phyloP scores from a whole-genome alignment of 2,888 invertebrate species.

The Carpatolechia fugitivella region DNA sequence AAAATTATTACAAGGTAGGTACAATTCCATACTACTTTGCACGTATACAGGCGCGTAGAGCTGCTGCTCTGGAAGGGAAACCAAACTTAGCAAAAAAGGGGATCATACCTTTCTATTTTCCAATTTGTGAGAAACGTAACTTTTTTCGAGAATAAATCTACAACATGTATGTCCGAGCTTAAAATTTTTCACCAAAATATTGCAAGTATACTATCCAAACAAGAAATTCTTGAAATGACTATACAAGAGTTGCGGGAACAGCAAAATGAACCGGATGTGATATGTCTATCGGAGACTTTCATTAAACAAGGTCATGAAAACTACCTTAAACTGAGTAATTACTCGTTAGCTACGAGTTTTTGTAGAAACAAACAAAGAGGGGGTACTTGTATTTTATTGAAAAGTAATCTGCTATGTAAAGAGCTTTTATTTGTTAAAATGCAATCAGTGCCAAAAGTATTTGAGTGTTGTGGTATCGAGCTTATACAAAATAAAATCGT shows the following conservation, averaged over 20 bases:
- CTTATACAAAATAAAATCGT: background rate
- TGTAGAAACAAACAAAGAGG: constrained; percentile 17
- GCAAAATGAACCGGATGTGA: constrained; percentile 12
- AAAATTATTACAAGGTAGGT: background rate
- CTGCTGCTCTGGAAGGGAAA: background rate
- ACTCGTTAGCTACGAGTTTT: constrained; percentile 10
- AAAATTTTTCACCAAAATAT: constrained; percentile 20
- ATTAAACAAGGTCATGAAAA: constrained; percentile 8
- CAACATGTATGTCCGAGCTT: background rate
- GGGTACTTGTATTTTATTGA: constrained; percentile 16
- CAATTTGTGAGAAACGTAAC: background rate
- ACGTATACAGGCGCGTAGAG: background rate
- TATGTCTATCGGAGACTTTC: constrained; percentile 20
- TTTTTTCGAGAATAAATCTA: background rate
- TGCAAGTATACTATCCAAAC: constrained; percentile 13
- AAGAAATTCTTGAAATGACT: constrained; percentile 16
- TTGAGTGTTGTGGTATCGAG: constrained; percentile 14
- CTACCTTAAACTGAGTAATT: constrained; percentile 9
- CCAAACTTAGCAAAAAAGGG: background rate
- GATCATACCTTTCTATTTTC: background rate
- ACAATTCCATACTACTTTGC: background rate
- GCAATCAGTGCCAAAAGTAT: background rate
- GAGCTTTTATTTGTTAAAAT: background rate
- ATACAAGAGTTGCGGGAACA: constrained; percentile 9
- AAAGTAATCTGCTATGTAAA: constrained; percentile 4